Conservation (phyloP, 1,140 invertebrate genomes). For the Drosophila chauvacae region DNA sequence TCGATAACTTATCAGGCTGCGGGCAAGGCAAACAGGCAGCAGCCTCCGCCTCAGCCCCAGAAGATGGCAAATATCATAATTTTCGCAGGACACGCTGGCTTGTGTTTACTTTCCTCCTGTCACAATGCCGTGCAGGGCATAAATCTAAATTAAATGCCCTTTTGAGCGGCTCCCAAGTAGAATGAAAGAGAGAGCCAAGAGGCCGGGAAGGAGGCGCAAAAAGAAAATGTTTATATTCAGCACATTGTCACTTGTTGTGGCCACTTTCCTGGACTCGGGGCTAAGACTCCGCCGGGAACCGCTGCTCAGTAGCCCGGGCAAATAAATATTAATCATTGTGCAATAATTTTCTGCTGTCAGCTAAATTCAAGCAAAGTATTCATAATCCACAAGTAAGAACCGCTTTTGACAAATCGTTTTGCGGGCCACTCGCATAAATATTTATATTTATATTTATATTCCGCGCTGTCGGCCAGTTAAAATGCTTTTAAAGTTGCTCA, state of each 20-base stretch:
- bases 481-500: slow-evolving; percentile 54
- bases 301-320: slow-evolving; percentile 62
- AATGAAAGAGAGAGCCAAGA: not conserved
- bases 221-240: slow-evolving; percentile 65
- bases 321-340: slow-evolving; percentile 84
- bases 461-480: slow-evolving; percentile 22
- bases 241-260: slow-evolving; percentile 74
- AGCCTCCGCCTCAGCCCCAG: slow-evolving; percentile 3
- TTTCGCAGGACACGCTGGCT: slow-evolving; percentile 62
- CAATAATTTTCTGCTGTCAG: slow-evolving; percentile 84
- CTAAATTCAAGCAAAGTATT: slow-evolving; percentile 84
- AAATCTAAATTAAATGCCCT: slow-evolving; percentile 83
- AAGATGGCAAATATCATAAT: slow-evolving; percentile 71
- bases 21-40: slow-evolving; percentile 5
- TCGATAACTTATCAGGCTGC: slow-evolving; percentile 74
- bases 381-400: slow-evolving; percentile 83
- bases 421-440: slow-evolving; percentile 55
- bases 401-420: slow-evolving; percentile 83
- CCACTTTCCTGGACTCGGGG: slow-evolving; percentile 21
- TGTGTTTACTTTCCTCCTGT: slow-evolving; percentile 66
- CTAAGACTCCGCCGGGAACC: slow-evolving; percentile 11
- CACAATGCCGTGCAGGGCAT: slow-evolving; percentile 71
- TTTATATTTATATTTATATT: slow-evolving; percentile 42
- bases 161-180: slow-evolving; percentile 52
- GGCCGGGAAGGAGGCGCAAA: not conserved